Evolutionary conservation across 2,888 invertebrate genomes (phyloP).

Genomic region (Sminthurides aquaticus): DNA sequence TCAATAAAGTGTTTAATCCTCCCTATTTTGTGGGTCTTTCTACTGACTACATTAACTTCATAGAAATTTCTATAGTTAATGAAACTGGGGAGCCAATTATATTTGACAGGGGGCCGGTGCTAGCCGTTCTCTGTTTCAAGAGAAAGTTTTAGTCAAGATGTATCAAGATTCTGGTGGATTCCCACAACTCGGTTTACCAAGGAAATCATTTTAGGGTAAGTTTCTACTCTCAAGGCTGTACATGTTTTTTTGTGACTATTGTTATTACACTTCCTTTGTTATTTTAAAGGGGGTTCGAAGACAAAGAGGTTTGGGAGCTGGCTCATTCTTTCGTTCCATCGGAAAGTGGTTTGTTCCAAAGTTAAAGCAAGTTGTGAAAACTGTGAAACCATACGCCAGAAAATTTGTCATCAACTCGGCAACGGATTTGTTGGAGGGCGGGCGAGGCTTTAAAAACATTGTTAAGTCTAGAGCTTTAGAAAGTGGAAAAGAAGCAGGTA

Average conservation of each 20-base stretch:
- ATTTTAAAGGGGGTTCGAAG: too few species aligned
- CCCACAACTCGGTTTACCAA: background rate
- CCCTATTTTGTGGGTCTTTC: background rate
- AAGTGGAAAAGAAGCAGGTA: background rate
- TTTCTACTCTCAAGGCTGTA: background rate
- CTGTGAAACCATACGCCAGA: background rate
- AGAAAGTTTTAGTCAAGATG: background rate
- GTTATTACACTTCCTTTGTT: background rate
- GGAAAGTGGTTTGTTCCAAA: background rate
- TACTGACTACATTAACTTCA: background rate
- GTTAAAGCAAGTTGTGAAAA: background rate
- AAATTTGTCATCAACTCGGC: background rate
- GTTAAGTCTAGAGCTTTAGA: background rate
- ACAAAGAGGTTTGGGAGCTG: background rate
- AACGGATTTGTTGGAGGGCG: background rate
- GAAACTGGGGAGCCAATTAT: background rate
- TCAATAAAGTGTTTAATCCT: background rate
- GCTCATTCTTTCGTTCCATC: background rate
- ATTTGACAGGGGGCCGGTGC: background rate
- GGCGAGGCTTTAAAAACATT: background rate
- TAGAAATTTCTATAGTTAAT: background rate
- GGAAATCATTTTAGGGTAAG: background rate
- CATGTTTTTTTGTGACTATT: background rate
- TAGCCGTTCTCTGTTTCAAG: background rate
- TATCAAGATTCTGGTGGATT: background rate